Conservation (phyloP, 2,888 invertebrate genomes). For the Eutolmus rufibarbis region DNA sequence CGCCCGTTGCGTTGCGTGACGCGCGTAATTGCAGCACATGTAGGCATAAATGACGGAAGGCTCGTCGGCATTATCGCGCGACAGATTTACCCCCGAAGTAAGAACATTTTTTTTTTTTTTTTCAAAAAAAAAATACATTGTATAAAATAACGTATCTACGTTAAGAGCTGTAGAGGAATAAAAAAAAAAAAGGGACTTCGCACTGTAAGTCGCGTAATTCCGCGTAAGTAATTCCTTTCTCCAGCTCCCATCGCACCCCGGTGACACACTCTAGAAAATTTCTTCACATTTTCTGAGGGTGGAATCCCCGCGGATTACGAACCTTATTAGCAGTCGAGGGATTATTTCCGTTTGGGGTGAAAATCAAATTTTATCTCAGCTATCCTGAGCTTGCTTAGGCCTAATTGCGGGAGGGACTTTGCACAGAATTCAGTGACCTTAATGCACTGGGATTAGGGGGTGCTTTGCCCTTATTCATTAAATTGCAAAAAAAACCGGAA, state of each 20-base stretch:
- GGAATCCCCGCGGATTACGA: background rate
- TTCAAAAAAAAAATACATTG: background rate
- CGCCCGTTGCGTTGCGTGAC: background rate
- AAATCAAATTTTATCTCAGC: background rate
- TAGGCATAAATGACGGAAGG: background rate
- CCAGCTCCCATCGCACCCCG: background rate
- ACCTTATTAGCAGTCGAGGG: background rate
- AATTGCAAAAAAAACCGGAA: background rate
- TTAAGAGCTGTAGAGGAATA: background rate
- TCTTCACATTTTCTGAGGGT: background rate
- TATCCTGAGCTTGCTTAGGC: background rate
- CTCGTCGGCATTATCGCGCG: background rate
- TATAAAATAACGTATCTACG: background rate
- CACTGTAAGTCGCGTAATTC: background rate
- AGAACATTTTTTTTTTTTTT: background rate
- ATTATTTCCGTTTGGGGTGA: conserved; percentile 4
- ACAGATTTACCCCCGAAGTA: background rate
- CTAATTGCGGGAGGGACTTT: background rate
- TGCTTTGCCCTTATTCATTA: background rate
- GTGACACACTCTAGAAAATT: background rate
- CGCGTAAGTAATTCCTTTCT: background rate
- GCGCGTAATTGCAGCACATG: conserved; percentile 2
- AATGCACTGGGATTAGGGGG: background rate
- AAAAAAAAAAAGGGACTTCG: background rate
- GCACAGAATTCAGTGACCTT: background rate